phyloP scores from a whole-genome alignment of 2,113 vertebrate species.

The Lutjanus erythropterus region DNA sequence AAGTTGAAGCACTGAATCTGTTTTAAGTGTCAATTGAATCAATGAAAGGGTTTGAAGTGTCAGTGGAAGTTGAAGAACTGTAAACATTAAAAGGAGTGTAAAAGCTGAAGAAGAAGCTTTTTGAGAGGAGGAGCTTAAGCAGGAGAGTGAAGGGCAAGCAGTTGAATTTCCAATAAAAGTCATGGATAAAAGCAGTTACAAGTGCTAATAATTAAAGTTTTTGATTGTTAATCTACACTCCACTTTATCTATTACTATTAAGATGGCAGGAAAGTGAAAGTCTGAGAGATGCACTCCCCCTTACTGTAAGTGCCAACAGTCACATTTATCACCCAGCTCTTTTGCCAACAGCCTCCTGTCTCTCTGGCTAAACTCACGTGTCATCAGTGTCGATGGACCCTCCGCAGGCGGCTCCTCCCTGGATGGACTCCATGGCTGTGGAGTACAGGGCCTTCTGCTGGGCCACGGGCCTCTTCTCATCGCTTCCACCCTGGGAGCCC shows the following conservation, averaged over 20 bases:
- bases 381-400: constrained; percentile 95
- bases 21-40: too few relatives aligned
- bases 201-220: not conserved
- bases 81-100: not conserved
- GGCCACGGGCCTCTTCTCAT: constrained; percentile 93
- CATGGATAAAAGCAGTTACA: not conserved
- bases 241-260: not conserved
- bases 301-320: not conserved
- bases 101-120: not conserved
- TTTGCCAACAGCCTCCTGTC: not conserved
- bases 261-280: not conserved
- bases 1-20: not conserved
- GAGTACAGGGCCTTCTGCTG: constrained; percentile 99
- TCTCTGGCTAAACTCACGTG: constrained; percentile 87
- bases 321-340: not conserved
- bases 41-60: too few relatives aligned
- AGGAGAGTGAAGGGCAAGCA: not conserved
- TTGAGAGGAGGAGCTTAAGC: not conserved
- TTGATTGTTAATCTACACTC: not conserved
- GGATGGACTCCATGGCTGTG: constrained; percentile 99
- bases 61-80: not conserved
- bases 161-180: not conserved
- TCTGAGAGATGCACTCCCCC: not conserved
- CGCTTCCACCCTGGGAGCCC: constrained; percentile 89
- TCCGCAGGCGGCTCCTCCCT: constrained; percentile 93